A percentile compares a stretch with the other conserved stretches of the same genome.
Conservation (phyloP, 2,888 invertebrate species). For the Neria commutata region DNA sequence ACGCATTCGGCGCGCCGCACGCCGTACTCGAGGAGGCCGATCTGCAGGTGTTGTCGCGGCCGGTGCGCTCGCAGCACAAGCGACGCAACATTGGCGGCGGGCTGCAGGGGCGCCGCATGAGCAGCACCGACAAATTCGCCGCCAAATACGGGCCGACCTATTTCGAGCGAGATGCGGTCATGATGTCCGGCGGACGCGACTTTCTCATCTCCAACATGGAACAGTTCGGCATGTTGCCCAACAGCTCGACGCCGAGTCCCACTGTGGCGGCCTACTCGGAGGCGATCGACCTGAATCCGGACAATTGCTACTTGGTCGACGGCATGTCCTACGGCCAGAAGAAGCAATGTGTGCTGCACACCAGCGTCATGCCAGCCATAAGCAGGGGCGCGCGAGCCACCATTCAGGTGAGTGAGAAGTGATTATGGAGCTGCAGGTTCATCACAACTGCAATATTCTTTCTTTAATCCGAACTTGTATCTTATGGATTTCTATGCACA, state of each 20-base stretch:
- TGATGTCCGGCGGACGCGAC: conserved; percentile 48
- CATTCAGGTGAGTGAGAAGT: conserved; percentile 61
- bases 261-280: conserved; percentile 52
- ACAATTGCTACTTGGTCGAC: conserved; percentile 57
- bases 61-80: conserved; percentile 51
- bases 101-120: conserved; percentile 30
- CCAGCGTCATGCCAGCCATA: conserved; percentile 61
- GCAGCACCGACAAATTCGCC: conserved; percentile 35
- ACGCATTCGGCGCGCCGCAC: background rate
- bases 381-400: conserved; percentile 61
- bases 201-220: conserved; percentile 46
- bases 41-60: conserved; percentile 47
- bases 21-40: conserved; percentile 25
- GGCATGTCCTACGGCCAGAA: conserved; percentile 59
- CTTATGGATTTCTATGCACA: too few species aligned
- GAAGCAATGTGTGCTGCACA: conserved; percentile 58
- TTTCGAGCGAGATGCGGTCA: conserved; percentile 47
- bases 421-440: too few species aligned
- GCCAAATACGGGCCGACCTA: conserved; percentile 41
- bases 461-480: too few species aligned
- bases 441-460: too few species aligned
- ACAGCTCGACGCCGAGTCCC: conserved; percentile 40
- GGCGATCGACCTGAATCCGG: conserved; percentile 58
- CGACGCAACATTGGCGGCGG: conserved; percentile 47
- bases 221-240: conserved; percentile 42